Conservation (phyloP, 2,113 vertebrate species). For the Cololabis saira region DNA sequence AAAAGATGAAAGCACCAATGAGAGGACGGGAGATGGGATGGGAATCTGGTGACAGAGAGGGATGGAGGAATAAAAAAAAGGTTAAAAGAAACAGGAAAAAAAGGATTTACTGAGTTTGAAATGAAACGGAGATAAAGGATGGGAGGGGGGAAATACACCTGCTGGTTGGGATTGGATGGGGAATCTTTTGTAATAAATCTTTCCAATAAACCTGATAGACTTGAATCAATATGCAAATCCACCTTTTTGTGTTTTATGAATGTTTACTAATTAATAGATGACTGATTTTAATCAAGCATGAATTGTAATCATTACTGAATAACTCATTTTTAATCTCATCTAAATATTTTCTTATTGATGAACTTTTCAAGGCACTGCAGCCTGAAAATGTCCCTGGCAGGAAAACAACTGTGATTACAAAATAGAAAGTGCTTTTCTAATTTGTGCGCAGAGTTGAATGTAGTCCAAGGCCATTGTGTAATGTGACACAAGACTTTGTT, state of each 20-base stretch:
- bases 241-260: conserved; percentile 17
- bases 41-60: not conserved
- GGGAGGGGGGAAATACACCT: conserved; percentile 29
- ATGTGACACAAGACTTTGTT: conserved; percentile 3
- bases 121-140: conserved; percentile 17
- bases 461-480: conserved; percentile 25
- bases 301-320: not conserved
- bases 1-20: conserved; percentile 12
- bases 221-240: conserved; percentile 45
- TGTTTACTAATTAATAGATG: conserved; percentile 8
- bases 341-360: conserved; percentile 19
- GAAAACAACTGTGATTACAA: not conserved
- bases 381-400: conserved; percentile 27
- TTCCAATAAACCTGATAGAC: conserved; percentile 38
- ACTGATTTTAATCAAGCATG: too few species aligned
- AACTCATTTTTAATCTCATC: conserved; percentile 14
- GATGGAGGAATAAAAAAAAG: not conserved
- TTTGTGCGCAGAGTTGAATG: conserved; percentile 32
- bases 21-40: not conserved
- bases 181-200: conserved; percentile 53
- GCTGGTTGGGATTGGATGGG: not conserved
- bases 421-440: conserved; percentile 2
- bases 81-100: not conserved
- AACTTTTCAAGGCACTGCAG: conserved; percentile 5
- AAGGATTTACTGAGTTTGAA: conserved; percentile 9